Evolutionary conservation across 2,113 vertebrate species (phyloP).

Genomic region (Empidonax traillii): DNA sequence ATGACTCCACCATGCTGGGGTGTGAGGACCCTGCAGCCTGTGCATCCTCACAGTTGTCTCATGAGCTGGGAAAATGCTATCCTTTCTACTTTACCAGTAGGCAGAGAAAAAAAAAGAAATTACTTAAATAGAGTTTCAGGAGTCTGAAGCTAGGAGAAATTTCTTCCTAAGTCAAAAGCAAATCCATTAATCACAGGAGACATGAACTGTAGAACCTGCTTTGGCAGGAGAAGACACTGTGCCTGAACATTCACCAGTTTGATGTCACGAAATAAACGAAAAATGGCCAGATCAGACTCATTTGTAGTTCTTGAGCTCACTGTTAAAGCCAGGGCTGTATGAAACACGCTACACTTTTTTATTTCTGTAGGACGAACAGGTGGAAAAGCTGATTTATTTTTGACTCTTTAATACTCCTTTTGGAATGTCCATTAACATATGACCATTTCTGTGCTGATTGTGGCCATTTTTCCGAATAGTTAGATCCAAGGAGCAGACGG

Average conservation of each 20-base stretch:
- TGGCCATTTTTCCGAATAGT: background rate
- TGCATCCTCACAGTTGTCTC: background rate
- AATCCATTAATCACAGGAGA: background rate
- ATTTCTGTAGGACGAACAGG: background rate
- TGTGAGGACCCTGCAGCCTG: background rate
- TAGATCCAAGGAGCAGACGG: background rate
- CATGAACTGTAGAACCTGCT: background rate
- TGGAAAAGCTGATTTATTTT: background rate
- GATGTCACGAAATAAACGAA: background rate
- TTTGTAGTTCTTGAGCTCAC: background rate
- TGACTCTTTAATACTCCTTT: background rate
- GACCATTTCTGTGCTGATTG: background rate
- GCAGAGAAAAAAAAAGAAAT: background rate
- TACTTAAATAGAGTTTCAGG: background rate
- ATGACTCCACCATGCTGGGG: background rate
- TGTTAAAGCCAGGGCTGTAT: background rate
- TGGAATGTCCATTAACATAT: background rate
- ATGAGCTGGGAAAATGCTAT: background rate
- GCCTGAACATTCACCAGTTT: background rate
- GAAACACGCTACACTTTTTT: background rate
- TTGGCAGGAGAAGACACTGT: background rate
- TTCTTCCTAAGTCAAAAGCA: background rate
- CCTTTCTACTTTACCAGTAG: background rate
- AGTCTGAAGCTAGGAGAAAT: background rate
- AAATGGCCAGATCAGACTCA: background rate